Conservation (phyloP, 1,140 invertebrate genomes). For the Drosophila nannoptera region DNA sequence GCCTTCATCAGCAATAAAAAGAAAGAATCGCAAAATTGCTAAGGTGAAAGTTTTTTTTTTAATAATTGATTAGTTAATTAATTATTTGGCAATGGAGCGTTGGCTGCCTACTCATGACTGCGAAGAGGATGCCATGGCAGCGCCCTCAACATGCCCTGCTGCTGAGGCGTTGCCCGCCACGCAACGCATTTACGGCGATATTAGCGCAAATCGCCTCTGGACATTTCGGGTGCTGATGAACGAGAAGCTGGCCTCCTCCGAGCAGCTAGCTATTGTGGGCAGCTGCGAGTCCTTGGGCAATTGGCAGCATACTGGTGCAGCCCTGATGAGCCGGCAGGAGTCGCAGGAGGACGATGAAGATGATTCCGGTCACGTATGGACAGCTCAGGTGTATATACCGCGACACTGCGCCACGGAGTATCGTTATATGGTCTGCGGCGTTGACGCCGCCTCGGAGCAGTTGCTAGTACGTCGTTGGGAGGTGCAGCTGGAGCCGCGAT, state of each 20-base stretch:
- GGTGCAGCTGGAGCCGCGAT: constrained; percentile 85
- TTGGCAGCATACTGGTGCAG: constrained; percentile 80
- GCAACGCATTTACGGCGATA: constrained; percentile 47
- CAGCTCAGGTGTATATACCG: constrained; percentile 82
- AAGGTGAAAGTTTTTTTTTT: constrained; percentile 27
- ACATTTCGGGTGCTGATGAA: constrained; percentile 76
- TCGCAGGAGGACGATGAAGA: constrained; percentile 35
- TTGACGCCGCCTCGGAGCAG: constrained; percentile 81
- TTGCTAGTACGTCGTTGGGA: constrained; percentile 90
- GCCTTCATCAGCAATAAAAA: constrained; percentile 6
- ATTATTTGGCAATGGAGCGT: constrained; percentile 51
- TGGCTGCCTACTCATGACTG: constrained; percentile 56
- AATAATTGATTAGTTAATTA: background rate
- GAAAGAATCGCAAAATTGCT: background rate
- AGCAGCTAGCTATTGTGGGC: constrained; percentile 80
- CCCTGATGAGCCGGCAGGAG: constrained; percentile 77
- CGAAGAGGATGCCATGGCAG: constrained; percentile 48
- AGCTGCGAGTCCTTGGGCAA: constrained; percentile 79
- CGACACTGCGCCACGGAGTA: constrained; percentile 85
- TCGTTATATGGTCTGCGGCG: constrained; percentile 87
- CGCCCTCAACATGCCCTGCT: constrained; percentile 25
- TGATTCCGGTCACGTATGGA: constrained; percentile 80
- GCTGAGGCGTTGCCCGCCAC: background rate
- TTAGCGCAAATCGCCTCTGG: constrained; percentile 79
- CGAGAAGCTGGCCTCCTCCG: constrained; percentile 61